Conservation (phyloP, 2,888 invertebrate genomes). For the Drosophila silvestris region DNA sequence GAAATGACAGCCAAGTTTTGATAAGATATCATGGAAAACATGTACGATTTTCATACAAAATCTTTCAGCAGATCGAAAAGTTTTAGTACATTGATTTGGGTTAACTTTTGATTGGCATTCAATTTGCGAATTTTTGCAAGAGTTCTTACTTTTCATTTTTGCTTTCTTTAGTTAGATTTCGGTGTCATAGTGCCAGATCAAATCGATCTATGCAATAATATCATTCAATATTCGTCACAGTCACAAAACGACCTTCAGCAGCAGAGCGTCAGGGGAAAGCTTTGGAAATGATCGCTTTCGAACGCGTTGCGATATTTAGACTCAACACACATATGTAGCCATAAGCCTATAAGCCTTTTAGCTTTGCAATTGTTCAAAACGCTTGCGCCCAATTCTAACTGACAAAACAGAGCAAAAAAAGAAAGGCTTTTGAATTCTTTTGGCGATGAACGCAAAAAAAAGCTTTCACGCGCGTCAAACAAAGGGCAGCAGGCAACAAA, state of each 20-base stretch:
- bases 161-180: slow-evolving; percentile 17
- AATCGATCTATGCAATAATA: slow-evolving; percentile 50
- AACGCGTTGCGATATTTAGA: neutral
- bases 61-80: neutral
- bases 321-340: slow-evolving; percentile 14
- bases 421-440: slow-evolving; percentile 70
- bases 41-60: neutral
- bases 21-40: neutral
- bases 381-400: slow-evolving; percentile 74
- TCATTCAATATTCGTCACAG: slow-evolving; percentile 35
- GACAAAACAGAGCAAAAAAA: slow-evolving; percentile 65
- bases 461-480: slow-evolving; percentile 67
- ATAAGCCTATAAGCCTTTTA: slow-evolving; percentile 76
- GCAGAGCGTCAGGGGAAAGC: slow-evolving; percentile 61
- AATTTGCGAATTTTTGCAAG: slow-evolving; percentile 10
- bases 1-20: neutral
- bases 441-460: slow-evolving; percentile 36
- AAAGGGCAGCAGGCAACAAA: slow-evolving; percentile 30
- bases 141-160: slow-evolving; percentile 13
- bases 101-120: neutral
- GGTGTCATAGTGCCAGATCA: slow-evolving; percentile 28
- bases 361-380: slow-evolving; percentile 69
- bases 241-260: slow-evolving; percentile 67
- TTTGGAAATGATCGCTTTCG: slow-evolving; percentile 53
- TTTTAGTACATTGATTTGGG: neutral